Base-by-base conservation (phyloP, 2,113 vertebrate species). In the Melanerpes aurifrons region DNA sequence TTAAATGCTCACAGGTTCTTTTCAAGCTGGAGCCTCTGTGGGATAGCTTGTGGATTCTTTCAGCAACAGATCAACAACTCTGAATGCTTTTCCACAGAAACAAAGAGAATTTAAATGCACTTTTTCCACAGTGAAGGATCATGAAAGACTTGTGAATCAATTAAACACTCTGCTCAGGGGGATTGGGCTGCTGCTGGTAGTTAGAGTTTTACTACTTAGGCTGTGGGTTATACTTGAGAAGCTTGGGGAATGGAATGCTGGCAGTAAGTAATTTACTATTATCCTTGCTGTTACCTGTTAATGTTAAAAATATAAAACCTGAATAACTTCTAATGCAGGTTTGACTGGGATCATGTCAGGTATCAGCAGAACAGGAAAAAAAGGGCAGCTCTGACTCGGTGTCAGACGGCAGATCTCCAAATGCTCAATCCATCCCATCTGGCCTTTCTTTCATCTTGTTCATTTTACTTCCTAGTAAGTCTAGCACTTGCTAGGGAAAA, bases 321-420 rank as follows among this genome's bases (percentile, higher is more conserved):
- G 26, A 79, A 15, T 54, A 63, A 82, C 15, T 82, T 62, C 10
- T 79, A 68, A 56, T 43, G 53, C 8, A 40, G 25, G 19, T 66
- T 91, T 86, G 56, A 25, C 43, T 88, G 71, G 56, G 92, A 53
- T 67, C 9, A 2, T 84, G 87, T 84, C 82, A 70, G 2, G 4
- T 45, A 87, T 56, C 66, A 93, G 90, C 54, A 59, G 70, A 88
- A 53, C 40, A 82, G 71, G 40, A 12, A 40, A 40, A 40, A 73
- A 83, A 86, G 76, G 16, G 47, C 58, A 63, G 73, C 59, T 92
- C 58, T 81, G 89, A 43, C 61, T 91, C 0, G 87, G 69, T 95
- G 76, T 93, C 86, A 91, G n/a, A 35, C 91, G 87, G 81, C 82
- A 92, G 5, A 72, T 76, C 53, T 90, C 92, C 92, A 93, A 89